phyloP scores from a whole-genome alignment of 2,888 invertebrate species.

The Plagodis dolabraria region DNA sequence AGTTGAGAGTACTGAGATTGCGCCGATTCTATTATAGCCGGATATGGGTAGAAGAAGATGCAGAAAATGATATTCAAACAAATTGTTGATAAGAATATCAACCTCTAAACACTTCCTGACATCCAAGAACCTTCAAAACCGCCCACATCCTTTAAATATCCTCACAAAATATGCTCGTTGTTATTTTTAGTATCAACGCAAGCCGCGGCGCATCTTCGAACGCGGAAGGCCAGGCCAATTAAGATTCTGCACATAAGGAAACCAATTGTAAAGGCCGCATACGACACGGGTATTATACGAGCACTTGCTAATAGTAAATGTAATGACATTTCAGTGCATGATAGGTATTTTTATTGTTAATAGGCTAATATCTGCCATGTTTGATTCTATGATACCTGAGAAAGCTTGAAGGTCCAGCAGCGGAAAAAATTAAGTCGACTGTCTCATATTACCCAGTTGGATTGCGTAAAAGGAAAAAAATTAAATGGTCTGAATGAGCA shows the following conservation, averaged over 20 bases:
- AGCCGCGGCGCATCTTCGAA: conserved; percentile 28
- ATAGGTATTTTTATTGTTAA: too few species aligned
- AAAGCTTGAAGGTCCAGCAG: too few species aligned
- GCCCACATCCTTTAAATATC: not conserved
- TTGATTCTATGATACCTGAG: too few species aligned
- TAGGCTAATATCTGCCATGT: too few species aligned
- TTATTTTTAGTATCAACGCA: conserved; percentile 7
- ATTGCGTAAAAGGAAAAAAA: too few species aligned
- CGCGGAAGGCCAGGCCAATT: conserved; percentile 57
- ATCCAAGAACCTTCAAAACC: not conserved
- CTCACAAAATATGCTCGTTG: not conserved
- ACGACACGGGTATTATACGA: not conserved
- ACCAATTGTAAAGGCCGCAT: conserved; percentile 10
- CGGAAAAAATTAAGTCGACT: too few species aligned
- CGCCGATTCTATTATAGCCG: too few species aligned
- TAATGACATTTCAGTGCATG: not conserved
- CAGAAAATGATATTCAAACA: too few species aligned
- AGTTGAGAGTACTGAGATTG: too few species aligned
- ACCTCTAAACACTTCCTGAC: conserved; percentile 1
- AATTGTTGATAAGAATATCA: not conserved
- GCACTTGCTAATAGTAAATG: not conserved
- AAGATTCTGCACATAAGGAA: conserved; percentile 66
- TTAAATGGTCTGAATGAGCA: too few species aligned
- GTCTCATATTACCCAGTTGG: too few species aligned
- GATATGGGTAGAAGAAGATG: too few species aligned